Conservation (phyloP, 2,888 invertebrate genomes). For the Macrosoma leucophasiata region DNA sequence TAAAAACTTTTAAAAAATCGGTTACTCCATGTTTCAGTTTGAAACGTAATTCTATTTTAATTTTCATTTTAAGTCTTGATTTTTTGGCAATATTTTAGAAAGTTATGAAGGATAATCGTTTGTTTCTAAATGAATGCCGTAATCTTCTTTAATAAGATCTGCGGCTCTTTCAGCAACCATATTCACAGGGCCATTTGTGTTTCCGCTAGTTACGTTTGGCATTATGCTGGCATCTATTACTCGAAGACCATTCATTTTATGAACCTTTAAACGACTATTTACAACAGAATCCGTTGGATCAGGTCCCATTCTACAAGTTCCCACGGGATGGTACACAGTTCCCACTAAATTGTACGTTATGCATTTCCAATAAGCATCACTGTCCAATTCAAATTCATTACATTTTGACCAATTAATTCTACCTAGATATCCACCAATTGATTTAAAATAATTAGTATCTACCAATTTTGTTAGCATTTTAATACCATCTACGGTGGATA, state of each 20-base stretch:
- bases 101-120: too few relatives aligned
- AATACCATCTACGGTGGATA: conserved; percentile 39
- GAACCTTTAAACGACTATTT: conserved; percentile 78
- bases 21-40: too few relatives aligned
- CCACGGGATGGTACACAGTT: conserved; percentile 80
- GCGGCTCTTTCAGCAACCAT: conserved; percentile 88
- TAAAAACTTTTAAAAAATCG: too few relatives aligned
- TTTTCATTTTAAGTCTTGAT: too few relatives aligned
- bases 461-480: conserved; percentile 38
- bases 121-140: too few relatives aligned
- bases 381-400: conserved; percentile 33
- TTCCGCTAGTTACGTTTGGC: conserved; percentile 84
- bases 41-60: too few relatives aligned
- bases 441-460: conserved; percentile 37
- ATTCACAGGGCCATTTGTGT: conserved; percentile 85
- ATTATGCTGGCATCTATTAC: conserved; percentile 87
- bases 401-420: conserved; percentile 39
- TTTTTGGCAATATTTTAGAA: too few relatives aligned
- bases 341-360: conserved; percentile 59
- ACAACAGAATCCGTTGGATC: conserved; percentile 36
- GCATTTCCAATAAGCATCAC: conserved; percentile 45
- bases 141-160: conserved; percentile 79
- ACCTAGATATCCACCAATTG: conserved; percentile 36
- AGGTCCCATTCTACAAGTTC: conserved; percentile 77
- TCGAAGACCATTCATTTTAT: conserved; percentile 78